Evolutionary conservation across 2,888 invertebrate species (phyloP), one percentile per base, ranked within the genome.

Genomic region (Leptinotarsa juncta): DNA sequence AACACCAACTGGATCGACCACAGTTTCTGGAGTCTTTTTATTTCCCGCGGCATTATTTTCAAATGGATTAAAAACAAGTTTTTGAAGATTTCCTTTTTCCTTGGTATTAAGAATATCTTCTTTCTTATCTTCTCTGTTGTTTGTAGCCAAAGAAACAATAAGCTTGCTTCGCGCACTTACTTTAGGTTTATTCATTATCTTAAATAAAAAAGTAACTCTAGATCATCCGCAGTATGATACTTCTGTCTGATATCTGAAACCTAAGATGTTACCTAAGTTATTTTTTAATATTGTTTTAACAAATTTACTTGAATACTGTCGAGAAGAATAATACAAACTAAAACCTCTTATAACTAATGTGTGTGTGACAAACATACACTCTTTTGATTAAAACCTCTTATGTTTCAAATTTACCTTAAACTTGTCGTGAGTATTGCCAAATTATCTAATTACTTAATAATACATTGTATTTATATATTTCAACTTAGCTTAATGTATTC

Each of bases 171-270:
- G 51, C n/a, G 51, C 51, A 51, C 51, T 51, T 50, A 50, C 5
- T 50, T 51, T 15, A 1, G 16, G 51, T 51, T 51, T n/a, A 51
- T 51, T 51, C 51, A 51, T 51, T 51, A 51, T 51, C 51, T 51
- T 4, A 51, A 51, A 51, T 51, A 1, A 51, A 51, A 51, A 51
- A 51, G 51, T 51, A n/a, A 51, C 51, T 51, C 51, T 51, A 16
- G 51, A 51, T 51, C 51, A 51, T 51, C 51, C 51, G n/a, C 16
- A 7, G n/a, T 51, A 51, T 51, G 51, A 51, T 51, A 51, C 51
- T 51, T 51, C n/a, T 51, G n/a, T 51, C 51, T 51, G 51, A 51
- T 51, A 51, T 51, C n/a, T n/a, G 4, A n/a, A 51, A 51, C 51
- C 51, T 0, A 51, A 51, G n/a, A 51, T 16, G 51, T 51, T 16